Percentiles rank a stretch among this genome's conserved stretches.
These are phyloP conservation scores for Apoda limacodes DNA, from an alignment of 2,888 invertebrate species.

Conservation along the genomic window DNA sequence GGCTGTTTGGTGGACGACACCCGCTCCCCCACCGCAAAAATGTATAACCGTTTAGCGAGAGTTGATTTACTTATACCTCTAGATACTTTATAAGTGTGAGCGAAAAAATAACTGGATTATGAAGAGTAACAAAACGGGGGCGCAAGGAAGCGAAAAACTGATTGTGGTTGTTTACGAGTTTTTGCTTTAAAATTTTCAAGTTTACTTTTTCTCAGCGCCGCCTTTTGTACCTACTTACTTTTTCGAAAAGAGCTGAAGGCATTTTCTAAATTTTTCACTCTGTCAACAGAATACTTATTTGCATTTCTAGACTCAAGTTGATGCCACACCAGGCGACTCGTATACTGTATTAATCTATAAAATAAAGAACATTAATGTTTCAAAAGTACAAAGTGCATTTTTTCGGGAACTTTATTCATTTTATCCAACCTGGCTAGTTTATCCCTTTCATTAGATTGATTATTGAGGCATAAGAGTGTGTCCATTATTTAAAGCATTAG, in stretches of 20 bases:
- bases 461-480: slow-evolving; percentile 59
- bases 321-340: slow-evolving; percentile 84
- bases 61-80: too few relatives aligned
- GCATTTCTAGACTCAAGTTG: slow-evolving; percentile 73
- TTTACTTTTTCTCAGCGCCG: too few relatives aligned
- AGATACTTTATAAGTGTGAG: too few relatives aligned
- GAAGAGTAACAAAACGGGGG: too few relatives aligned
- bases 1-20: too few relatives aligned
- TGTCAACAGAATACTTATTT: slow-evolving; percentile 75
- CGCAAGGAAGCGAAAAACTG: too few relatives aligned
- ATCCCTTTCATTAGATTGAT: slow-evolving; percentile 66
- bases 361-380: slow-evolving; percentile 3
- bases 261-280: slow-evolving; percentile 84
- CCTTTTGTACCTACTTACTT: too few relatives aligned
- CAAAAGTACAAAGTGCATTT: slow-evolving; percentile 2
- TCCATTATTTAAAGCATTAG: slow-evolving; percentile 51
- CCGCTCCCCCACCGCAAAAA: too few relatives aligned
- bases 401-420: slow-evolving; percentile 4
- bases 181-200: too few relatives aligned
- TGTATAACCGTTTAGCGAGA: too few relatives aligned
- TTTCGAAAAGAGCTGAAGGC: slow-evolving; percentile 88
- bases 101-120: too few relatives aligned
- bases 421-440: slow-evolving; percentile 61
- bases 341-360: slow-evolving; percentile 85
- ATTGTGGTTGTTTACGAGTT: too few relatives aligned